Evolutionary conservation across 2,113 vertebrate genomes (phyloP), one percentile per base, ranked within the genome.

Genomic region (Gadus macrocephalus): DNA sequence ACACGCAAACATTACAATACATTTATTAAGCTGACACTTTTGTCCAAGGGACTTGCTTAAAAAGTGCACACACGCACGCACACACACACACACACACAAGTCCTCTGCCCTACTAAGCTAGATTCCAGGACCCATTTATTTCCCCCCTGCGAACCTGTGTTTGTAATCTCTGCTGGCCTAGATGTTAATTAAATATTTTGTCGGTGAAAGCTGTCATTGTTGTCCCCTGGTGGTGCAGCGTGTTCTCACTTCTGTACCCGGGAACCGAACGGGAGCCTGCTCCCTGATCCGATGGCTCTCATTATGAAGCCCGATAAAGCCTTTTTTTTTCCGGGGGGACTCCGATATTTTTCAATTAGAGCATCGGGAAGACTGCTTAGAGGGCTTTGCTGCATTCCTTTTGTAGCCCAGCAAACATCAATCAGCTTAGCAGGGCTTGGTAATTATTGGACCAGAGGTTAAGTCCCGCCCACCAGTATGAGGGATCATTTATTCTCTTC

Each of bases 361-460:
- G 73, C 62, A 12, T 69, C 19, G 62, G 59, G 67, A 70, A 53
- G 59, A 49, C 19, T 22, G 25, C 55, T 74, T 69, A 14, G 25
- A 72, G 62, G 49, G 27, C 35, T 28, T 71, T 58, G 62, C 62
- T 59, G 19, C 55, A n/a, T 59, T 72, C 55, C 66, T 67, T 72
- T 76, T 49, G 70, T 65, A 58, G 35, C 53, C 42, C 42, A 49
- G 42, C 38, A 17, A 64, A 77, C 60, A 81, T 85, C 67, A 70
- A 71, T 81, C 76, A 79, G 15, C 8, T 66, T 27, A 71, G 55
- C 28, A 3, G 12, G 12, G 42, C 42, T 65, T 65, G 14, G 53
- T 71, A 81, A 79, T 81, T 85, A 78, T 83, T 71, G 67, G 58
- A 79, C 38, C 53, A 67, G 71, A 67, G 67, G 75, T 78, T 71